Evolutionary conservation across 2,797 vertebrate genomes (phyloP).

Genomic region (Crenuchus spilurus): DNA sequence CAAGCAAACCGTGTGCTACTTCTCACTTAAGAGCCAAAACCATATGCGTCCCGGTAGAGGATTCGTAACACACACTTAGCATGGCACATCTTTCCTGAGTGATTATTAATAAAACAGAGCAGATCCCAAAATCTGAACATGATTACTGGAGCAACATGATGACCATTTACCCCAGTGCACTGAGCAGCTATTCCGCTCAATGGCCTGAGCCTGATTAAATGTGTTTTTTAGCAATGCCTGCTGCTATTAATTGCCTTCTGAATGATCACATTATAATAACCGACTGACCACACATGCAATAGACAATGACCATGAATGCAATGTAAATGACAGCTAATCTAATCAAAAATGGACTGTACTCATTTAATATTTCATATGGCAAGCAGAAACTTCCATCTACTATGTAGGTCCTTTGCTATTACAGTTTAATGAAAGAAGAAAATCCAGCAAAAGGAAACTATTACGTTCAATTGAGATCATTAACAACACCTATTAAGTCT

Average conservation of each 20-base stretch:
- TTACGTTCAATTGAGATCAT: background rate
- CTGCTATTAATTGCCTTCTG: too few species aligned
- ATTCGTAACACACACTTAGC: slow-evolving; percentile 36
- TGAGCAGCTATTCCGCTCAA: background rate
- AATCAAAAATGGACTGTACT: too few species aligned
- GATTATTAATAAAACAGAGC: slow-evolving; percentile 32
- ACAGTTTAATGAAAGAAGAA: background rate
- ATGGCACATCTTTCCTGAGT: slow-evolving; percentile 31
- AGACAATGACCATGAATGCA: too few species aligned
- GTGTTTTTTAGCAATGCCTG: too few species aligned
- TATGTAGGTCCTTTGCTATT: too few species aligned
- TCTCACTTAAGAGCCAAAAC: background rate
- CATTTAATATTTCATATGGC: too few species aligned
- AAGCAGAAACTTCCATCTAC: too few species aligned
- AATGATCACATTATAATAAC: too few species aligned
- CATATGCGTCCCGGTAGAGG: slow-evolving; percentile 20
- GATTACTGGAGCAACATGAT: background rate
- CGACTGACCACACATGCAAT: too few species aligned
- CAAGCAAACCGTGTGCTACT: slow-evolving; percentile 17
- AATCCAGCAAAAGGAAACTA: background rate
- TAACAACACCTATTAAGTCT: background rate
- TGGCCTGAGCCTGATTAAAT: background rate
- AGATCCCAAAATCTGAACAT: background rate
- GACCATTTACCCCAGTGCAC: background rate
- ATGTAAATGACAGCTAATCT: too few species aligned